Percentiles rank a stretch among this genome's conserved stretches.
Evolutionary conservation across 2,888 invertebrate species (phyloP).

Genomic region (Phymatocera aterrima): DNA sequence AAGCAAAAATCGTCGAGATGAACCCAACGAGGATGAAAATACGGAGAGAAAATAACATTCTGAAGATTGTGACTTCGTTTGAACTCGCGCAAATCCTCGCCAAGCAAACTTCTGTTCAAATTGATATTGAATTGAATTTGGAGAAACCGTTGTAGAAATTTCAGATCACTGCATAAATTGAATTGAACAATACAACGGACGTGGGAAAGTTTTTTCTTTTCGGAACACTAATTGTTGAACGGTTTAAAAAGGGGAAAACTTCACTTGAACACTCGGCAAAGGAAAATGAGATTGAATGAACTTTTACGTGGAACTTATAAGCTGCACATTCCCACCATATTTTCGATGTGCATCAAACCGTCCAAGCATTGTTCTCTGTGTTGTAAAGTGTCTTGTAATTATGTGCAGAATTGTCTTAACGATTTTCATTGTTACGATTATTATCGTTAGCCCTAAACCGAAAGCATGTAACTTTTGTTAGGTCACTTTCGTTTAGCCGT

Average conservation of each 20-base stretch:
- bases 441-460: conserved; percentile 14
- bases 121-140: no score
- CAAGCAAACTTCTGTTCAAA: background rate
- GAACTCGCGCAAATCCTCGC: background rate
- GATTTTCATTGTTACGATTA: background rate
- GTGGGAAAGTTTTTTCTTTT: background rate
- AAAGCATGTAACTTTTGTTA: background rate
- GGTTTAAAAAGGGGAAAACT: background rate
- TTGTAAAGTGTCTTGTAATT: conserved; percentile 14
- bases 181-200: background rate
- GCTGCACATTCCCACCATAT: conserved; percentile 29
- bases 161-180: background rate
- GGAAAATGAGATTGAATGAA: conserved; percentile 15
- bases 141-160: no score
- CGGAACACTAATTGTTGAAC: background rate
- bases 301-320: conserved; percentile 28
- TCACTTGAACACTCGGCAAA: background rate
- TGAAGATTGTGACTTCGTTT: background rate
- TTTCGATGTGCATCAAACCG: background rate
- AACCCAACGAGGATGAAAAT: background rate
- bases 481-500: conserved; percentile 62
- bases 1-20: conserved; percentile 11
- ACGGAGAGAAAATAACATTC: background rate
- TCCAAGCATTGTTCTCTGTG: conserved; percentile 31
- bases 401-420: background rate